Evolutionary conservation across 2,113 vertebrate genomes (phyloP).

Genomic region (Mustelus asterias): DNA sequence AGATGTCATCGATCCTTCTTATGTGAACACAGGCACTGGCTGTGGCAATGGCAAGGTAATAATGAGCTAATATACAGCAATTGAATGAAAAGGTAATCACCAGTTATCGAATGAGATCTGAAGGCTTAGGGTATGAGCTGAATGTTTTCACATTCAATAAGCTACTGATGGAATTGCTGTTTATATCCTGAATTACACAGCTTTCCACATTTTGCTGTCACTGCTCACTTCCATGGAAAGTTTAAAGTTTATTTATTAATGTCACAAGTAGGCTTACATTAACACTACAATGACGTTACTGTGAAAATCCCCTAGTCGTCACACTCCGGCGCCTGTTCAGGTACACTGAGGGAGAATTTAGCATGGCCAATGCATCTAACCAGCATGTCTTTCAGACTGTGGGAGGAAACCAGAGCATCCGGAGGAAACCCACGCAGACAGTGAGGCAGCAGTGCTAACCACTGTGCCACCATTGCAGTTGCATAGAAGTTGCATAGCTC

Average conservation of each 20-base stretch:
- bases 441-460: too few species aligned
- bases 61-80: neutral
- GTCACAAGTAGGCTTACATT: too few species aligned
- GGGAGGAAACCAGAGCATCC: too few species aligned
- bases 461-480: too few species aligned
- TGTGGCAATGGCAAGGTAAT: constrained; percentile 67
- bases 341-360: too few species aligned
- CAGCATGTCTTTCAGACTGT: too few species aligned
- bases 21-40: constrained; percentile 67
- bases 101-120: neutral
- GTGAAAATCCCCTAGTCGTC: too few species aligned
- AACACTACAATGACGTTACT: too few species aligned
- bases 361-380: too few species aligned
- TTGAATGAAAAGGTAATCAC: neutral
- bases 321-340: too few species aligned
- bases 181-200: neutral
- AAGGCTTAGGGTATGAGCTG: neutral
- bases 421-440: too few species aligned
- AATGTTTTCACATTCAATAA: neutral
- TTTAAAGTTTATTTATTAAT: too few species aligned
- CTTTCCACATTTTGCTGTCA: neutral
- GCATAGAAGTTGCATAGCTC: neutral
- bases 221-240: neutral
- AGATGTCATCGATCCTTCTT: constrained; percentile 73
- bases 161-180: neutral